A percentile compares a stretch with the other conserved stretches of the same genome.
Evolutionary conservation across 2,888 invertebrate species (phyloP).

Genomic region (Drosophila limbata): DNA sequence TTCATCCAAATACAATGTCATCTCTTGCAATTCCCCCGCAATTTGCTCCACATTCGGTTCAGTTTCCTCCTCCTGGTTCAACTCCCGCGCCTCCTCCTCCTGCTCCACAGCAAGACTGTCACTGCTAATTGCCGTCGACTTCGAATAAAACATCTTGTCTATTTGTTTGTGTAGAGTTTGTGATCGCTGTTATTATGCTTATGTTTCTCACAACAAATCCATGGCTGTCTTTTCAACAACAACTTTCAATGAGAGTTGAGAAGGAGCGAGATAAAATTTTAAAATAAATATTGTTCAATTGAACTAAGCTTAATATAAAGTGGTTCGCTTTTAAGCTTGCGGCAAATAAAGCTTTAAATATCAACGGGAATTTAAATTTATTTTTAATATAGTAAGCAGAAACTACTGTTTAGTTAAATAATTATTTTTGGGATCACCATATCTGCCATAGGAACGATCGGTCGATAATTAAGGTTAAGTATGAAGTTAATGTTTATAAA

Average conservation of each 20-base stretch:
- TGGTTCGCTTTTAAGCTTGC: no score
- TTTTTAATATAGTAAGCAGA: no score
- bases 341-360: not conserved
- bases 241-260: not conserved
- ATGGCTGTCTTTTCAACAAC: not conserved
- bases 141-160: slow-evolving; percentile 1
- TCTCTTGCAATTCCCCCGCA: not conserved
- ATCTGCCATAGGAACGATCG: no score
- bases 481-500: no score
- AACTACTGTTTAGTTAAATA: no score
- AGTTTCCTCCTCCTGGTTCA: not conserved
- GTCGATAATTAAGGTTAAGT: no score
- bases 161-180: slow-evolving; percentile 1
- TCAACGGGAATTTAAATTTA: not conserved
- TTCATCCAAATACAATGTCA: not conserved
- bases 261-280: not conserved
- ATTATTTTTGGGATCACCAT: no score
- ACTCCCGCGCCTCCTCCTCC: not conserved
- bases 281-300: not conserved
- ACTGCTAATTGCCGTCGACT: not conserved
- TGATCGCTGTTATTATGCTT: not conserved
- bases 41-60: not conserved
- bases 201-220: not conserved
- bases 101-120: not conserved
- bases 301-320: not conserved